Base-by-base conservation (phyloP, 2,113 vertebrate species). In the Macaca nemestrina region DNA sequence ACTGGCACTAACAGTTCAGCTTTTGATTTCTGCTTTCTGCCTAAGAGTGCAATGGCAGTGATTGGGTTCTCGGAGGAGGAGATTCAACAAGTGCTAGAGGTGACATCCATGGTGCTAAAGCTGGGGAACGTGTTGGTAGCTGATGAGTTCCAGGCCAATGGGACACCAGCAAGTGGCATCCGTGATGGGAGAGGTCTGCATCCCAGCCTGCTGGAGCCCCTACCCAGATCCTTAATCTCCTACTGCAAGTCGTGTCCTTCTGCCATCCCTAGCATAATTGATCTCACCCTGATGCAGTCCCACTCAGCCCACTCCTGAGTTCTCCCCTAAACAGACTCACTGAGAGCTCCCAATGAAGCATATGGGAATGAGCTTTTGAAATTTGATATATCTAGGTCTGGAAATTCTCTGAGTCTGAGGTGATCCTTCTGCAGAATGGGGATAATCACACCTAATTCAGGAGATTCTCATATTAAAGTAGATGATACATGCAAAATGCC, bases 51-150 rank as follows among this genome's bases (percentile, higher is more conserved):
- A 50, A 99, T 99, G 99, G 70, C 52, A 20, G 88, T 98, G 95
- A 99, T 99, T 5, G 99, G 99, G 64, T 99, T 99, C 98, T 98
- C 98, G 0, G 73, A 98, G 0, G 38, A 93, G 0, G 99, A 99
- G 93, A 97, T 99, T 92, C 97, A 11, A 0, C 97, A 97, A 35
- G 97, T 99, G 90, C 97, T 99, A 72, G 98, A 99, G 94, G 98
- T 99, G 97, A 98, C 97, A 0, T 98, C 99, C 0, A 90, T 99
- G 68, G 98, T 99, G 93, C 98, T 99, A 95, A 99, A 99, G 94
- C 86, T 99, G 94, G 99, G 99, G 50, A 99, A 99, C 0, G 83
- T 99, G 89, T 75, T 98, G 88, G 97, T 99, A 91, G 95, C 83
- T 16, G 86, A 98, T 5, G 98, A 98, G 70, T 98, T 97, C 97